Percentiles rank a stretch among this genome's conserved stretches.
Evolutionary conservation across 2,888 invertebrate genomes (phyloP).

Genomic region (Phasia obesa): DNA sequence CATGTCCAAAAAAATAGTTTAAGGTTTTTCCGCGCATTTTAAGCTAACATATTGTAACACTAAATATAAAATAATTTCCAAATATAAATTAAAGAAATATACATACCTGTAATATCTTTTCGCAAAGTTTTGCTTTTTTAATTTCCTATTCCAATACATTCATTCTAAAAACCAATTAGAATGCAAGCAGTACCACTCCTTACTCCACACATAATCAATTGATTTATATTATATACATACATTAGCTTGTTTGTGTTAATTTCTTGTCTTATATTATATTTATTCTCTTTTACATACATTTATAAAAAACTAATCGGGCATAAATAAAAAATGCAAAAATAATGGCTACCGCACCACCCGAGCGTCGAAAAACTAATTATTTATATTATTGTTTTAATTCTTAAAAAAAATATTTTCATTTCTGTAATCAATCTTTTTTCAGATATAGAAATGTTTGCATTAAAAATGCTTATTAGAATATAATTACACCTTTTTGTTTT

Average conservation of each 20-base stretch:
- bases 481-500: neutral
- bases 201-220: slow-evolving; percentile 70
- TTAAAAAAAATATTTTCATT: slow-evolving; percentile 1
- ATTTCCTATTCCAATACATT: slow-evolving; percentile 54
- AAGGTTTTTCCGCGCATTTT: slow-evolving; percentile 57
- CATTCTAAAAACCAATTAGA: slow-evolving; percentile 50
- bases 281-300: slow-evolving; percentile 61
- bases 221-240: slow-evolving; percentile 31
- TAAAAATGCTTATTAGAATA: slow-evolving; percentile 28
- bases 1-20: slow-evolving; percentile 47
- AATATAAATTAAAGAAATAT: neutral
- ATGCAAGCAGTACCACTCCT: slow-evolving; percentile 67
- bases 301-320: slow-evolving; percentile 63
- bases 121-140: slow-evolving; percentile 35
- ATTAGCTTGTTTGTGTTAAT: slow-evolving; percentile 46
- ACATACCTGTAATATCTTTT: slow-evolving; percentile 53
- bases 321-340: slow-evolving; percentile 53
- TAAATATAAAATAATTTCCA: neutral
- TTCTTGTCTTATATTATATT: slow-evolving; percentile 63
- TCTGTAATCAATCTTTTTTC: neutral
- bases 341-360: slow-evolving; percentile 57
- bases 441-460: neutral
- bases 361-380: slow-evolving; percentile 54
- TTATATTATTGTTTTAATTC: slow-evolving; percentile 5
- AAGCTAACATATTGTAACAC: slow-evolving; percentile 31